Conservation (phyloP, 2,797 vertebrate genomes). For the Botia almorhae region DNA sequence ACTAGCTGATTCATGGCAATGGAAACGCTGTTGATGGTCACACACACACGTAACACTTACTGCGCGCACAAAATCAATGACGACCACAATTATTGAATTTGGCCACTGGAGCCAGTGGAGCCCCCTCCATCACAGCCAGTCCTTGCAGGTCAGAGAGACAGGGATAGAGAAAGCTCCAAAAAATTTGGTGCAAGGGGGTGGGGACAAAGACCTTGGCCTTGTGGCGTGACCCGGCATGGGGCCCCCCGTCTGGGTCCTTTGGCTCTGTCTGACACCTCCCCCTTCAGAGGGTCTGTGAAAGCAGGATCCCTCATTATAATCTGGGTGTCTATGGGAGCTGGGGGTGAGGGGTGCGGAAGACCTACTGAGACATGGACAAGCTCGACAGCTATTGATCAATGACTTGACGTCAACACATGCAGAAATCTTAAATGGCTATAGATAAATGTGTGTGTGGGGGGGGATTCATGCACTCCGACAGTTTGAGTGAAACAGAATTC, state of each 20-base stretch:
- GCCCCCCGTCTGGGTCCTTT: constrained; percentile 75
- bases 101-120: background rate
- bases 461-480: background rate
- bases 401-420: constrained; percentile 70
- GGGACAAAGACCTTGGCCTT: constrained; percentile 76
- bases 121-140: constrained; percentile 9
- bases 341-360: constrained; percentile 49
- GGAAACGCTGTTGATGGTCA: constrained; percentile 4
- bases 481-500: constrained; percentile 32
- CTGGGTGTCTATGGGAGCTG: constrained; percentile 41
- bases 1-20: background rate
- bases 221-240: constrained; percentile 76
- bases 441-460: constrained; percentile 59
- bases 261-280: constrained; percentile 69
- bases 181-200: constrained; percentile 16
- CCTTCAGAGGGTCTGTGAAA: constrained; percentile 30
- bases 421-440: constrained; percentile 73
- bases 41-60: constrained; percentile 31
- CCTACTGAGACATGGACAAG: constrained; percentile 74
- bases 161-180: constrained; percentile 9
- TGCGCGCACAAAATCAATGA: constrained; percentile 29
- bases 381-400: constrained; percentile 81
- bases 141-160: constrained; percentile 16
- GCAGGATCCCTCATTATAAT: constrained; percentile 53
- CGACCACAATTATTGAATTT: constrained; percentile 36